Percentiles rank a stretch among this genome's conserved stretches.
Conservation (phyloP, 1,140 invertebrate genomes). For the Sminthurinus signatus region DNA sequence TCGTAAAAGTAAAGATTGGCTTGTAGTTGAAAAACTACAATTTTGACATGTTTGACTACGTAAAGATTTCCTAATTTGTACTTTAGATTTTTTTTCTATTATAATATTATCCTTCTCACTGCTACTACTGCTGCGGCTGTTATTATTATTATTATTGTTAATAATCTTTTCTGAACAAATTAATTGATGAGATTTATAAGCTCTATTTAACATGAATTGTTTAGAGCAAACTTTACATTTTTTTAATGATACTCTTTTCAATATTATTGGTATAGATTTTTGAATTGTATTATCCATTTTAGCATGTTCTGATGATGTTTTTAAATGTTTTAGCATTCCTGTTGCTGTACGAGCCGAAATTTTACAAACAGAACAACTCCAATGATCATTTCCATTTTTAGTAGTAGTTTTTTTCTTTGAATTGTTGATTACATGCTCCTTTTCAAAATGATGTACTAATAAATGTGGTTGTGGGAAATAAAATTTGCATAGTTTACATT, state of each 20-base stretch:
- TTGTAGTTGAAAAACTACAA: constrained; percentile 7
- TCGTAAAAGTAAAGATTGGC: not conserved
- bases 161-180: not conserved
- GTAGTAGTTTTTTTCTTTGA: not conserved
- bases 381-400: not conserved
- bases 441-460: constrained; percentile 16
- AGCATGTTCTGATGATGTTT: not conserved
- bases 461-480: constrained; percentile 22
- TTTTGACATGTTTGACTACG: not conserved
- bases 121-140: not conserved
- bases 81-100: not conserved
- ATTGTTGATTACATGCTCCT: constrained; percentile 3
- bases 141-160: not conserved
- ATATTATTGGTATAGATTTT: constrained; percentile 26
- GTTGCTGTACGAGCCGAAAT: not conserved
- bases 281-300: constrained; percentile 24
- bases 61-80: not conserved
- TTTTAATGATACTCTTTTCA: constrained; percentile 3
- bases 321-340: constrained; percentile 18
- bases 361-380: constrained; percentile 27
- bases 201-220: not conserved
- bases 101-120: not conserved
- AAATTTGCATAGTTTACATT: constrained; percentile 23
- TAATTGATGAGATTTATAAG: not conserved
- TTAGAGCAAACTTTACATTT: constrained; percentile 2